phyloP scores from a whole-genome alignment of 2,113 vertebrate genomes.

The Cryptomyrus ogoouensis region DNA sequence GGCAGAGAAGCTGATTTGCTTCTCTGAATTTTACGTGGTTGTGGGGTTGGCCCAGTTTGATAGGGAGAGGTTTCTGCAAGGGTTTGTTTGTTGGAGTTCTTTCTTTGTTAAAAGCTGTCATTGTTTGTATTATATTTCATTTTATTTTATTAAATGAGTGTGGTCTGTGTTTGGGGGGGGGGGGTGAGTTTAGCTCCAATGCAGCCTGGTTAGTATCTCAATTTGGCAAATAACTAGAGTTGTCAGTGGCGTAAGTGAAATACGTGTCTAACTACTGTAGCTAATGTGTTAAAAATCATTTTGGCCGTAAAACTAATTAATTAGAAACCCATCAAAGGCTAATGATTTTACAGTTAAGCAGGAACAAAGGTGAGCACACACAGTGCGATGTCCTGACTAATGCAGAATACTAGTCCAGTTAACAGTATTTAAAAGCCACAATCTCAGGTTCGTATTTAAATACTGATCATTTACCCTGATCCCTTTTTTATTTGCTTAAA shows the following conservation, averaged over 20 bases:
- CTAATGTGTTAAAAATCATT: background rate
- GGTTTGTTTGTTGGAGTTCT: background rate
- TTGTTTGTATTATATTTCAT: background rate
- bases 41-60: background rate
- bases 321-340: background rate
- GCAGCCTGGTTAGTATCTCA: background rate
- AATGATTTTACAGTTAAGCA: background rate
- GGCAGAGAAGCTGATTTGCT: background rate
- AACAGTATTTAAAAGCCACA: background rate
- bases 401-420: background rate
- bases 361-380: background rate
- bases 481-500: background rate
- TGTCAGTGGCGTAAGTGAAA: background rate
- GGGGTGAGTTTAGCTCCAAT: background rate
- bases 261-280: background rate
- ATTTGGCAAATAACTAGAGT: background rate
- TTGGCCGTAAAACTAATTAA: background rate
- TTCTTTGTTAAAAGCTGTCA: background rate
- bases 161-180: background rate
- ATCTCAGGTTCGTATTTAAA: background rate
- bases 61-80: background rate
- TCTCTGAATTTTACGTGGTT: background rate
- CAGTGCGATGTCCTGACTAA: background rate
- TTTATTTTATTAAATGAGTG: background rate
- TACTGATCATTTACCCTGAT: background rate